A percentile compares a stretch with the other conserved stretches of the same genome.
These are phyloP conservation scores for Philereme transversata DNA, from an alignment of 2,888 invertebrate species.

Conservation along the genomic window DNA sequence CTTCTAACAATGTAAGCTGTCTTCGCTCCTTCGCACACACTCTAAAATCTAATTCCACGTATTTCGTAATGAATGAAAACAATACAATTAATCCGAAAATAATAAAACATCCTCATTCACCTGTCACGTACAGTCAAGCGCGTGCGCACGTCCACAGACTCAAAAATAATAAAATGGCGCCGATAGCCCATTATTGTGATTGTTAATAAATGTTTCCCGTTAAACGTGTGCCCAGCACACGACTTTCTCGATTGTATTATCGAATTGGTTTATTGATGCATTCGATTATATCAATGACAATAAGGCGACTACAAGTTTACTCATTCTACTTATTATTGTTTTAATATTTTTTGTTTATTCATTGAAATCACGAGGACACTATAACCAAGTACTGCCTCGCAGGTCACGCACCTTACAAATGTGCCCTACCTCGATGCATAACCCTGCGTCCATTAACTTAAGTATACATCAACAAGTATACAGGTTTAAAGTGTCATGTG, in stretches of 20 bases:
- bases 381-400: too few species aligned
- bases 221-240: slow-evolving; percentile 38
- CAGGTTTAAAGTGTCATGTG: too few species aligned
- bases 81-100: slow-evolving; percentile 4
- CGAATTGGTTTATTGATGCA: slow-evolving; percentile 21
- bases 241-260: slow-evolving; percentile 33
- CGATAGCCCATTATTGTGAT: slow-evolving; percentile 35
- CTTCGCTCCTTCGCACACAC: neutral
- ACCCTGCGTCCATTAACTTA: too few species aligned
- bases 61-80: slow-evolving; percentile 6
- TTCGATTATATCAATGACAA: slow-evolving; percentile 27
- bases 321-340: too few species aligned
- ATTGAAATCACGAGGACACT: too few species aligned
- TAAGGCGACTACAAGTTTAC: too few species aligned
- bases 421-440: too few species aligned
- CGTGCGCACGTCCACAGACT: slow-evolving; percentile 43
- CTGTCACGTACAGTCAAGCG: slow-evolving; percentile 35
- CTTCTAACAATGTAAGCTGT: neutral
- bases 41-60: neutral
- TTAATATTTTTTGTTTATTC: too few species aligned
- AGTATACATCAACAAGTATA: too few species aligned
- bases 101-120: slow-evolving; percentile 31
- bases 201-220: slow-evolving; percentile 34
- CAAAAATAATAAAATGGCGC: slow-evolving; percentile 47
- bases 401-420: too few species aligned